Conservation (phyloP, 2,113 vertebrate species). For the Phalacrocorax brasilianus region DNA sequence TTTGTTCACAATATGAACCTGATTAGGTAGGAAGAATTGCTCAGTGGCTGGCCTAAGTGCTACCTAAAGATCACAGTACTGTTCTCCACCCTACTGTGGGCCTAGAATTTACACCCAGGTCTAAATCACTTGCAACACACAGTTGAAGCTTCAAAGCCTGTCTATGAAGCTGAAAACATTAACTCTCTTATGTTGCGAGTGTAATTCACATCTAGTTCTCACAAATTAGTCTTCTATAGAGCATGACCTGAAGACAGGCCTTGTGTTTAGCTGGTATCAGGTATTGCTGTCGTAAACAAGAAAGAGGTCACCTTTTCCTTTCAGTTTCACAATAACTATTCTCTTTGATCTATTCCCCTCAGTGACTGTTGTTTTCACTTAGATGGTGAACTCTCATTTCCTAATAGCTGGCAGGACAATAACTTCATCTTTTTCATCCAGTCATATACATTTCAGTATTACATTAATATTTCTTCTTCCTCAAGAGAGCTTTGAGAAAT, state of each 20-base stretch:
- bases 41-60: not conserved
- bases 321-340: not conserved
- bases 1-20: not conserved
- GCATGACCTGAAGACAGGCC: not conserved
- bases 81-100: not conserved
- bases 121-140: not conserved
- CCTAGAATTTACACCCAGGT: not conserved
- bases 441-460: not conserved
- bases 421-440: not conserved
- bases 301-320: not conserved
- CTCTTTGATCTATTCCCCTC: not conserved
- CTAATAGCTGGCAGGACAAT: not conserved
- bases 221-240: not conserved
- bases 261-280: not conserved
- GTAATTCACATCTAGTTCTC: not conserved
- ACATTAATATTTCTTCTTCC: not conserved
- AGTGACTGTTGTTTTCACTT: conserved; percentile 14
- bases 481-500: not conserved
- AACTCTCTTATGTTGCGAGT: not conserved
- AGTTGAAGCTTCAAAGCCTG: not conserved
- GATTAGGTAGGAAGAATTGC: not conserved
- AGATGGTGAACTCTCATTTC: conserved; percentile 2
- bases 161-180: not conserved
- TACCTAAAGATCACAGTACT: not conserved
- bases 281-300: not conserved